Base-by-base conservation (phyloP, 2,797 vertebrate species). In the Propithecus perrieri region DNA sequence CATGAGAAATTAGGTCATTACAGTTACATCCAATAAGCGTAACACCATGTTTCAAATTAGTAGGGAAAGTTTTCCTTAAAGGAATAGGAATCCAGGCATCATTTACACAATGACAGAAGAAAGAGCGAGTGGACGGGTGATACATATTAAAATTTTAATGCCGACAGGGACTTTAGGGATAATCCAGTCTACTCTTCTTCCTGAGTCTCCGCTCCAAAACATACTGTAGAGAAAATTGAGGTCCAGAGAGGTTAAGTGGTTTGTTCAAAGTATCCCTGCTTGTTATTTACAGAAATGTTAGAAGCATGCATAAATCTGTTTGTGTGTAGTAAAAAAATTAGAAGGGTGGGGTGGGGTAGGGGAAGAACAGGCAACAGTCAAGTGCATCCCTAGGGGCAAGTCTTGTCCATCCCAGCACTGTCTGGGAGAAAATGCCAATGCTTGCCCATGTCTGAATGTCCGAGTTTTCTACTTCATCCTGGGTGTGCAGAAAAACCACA, bases 191-290 rank as follows among this genome's bases (percentile, higher is more conserved):
- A 1, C 53, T 55, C 55, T 53, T 85, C 48, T 13, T 57, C 85
- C 35, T 38, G 72, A 65, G 12, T 69, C 55, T 74, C 43, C 50
- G 53, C 67, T 85, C 26, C 78, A 93, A 85, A 89, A 94, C 0
- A 5, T 26, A 65, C 57, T 5, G 0, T 33, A 61, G 55, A 89
- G 87, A 93, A 95, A 97, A 90, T 26, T 69, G 84, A 91, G 71
- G 96, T 96, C 76, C 12, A 26, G 59, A 38, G 38, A 95, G 86
- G 67, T 92, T 67, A 84, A 79, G 71, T 87, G 79, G 65, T 65
- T 94, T 89, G 48, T 76, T 92, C 89, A 69, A 88, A 72, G 59
- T 89, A 59, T 55, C 41, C 41, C 61, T 24, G 26, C 33, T 63
- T 85, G 38, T 81, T 74, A 83, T 59, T 80, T 89, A 88, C 65